Percentiles rank a stretch among this genome's conserved stretches.
These are phyloP conservation scores for Drosophila fungiperda DNA, from an alignment of 2,888 invertebrate genomes.

Conservation along the genomic window DNA sequence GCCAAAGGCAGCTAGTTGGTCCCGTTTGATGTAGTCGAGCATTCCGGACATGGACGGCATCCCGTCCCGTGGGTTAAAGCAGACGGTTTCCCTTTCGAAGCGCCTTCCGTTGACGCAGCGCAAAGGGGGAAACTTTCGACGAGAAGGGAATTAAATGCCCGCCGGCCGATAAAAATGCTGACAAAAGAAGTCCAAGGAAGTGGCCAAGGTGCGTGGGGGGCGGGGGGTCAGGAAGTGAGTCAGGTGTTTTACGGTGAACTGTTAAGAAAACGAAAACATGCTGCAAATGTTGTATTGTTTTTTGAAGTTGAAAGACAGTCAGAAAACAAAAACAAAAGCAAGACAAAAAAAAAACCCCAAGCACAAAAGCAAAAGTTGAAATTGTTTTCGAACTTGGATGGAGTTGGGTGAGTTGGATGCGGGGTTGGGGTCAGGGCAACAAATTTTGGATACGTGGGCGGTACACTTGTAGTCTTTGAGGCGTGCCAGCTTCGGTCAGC, in stretches of 20 bases:
- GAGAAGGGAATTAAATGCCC: conserved; percentile 60
- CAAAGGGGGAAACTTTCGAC: conserved; percentile 56
- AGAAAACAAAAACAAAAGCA: conserved; percentile 10
- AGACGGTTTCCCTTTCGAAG: conserved; percentile 47
- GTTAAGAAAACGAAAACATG: conserved; percentile 45
- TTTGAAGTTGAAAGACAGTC: conserved; percentile 52
- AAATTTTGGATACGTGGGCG: neutral
- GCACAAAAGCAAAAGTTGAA: conserved; percentile 57
- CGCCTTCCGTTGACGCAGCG: conserved; percentile 61
- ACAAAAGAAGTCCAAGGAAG: conserved; percentile 48
- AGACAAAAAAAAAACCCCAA: conserved; percentile 23
- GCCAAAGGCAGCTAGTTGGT: conserved; percentile 25
- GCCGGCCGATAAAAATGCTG: conserved; percentile 54
- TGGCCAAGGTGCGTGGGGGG: neutral
- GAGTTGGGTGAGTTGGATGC: neutral
- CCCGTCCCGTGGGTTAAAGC: conserved; percentile 38
- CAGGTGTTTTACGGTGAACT: conserved; percentile 24
- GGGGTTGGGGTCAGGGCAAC: neutral
- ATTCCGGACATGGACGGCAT: conserved; percentile 44
- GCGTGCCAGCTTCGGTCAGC: conserved; percentile 42
- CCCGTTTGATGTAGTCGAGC: conserved; percentile 57
- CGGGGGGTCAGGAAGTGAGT: neutral
- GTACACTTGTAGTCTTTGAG: conserved; percentile 1
- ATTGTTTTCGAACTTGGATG: conserved; percentile 30
- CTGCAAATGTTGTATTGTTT: conserved; percentile 63